Base-by-base conservation (phyloP, 1,140 invertebrate genomes). In the Bombus breviceps region DNA sequence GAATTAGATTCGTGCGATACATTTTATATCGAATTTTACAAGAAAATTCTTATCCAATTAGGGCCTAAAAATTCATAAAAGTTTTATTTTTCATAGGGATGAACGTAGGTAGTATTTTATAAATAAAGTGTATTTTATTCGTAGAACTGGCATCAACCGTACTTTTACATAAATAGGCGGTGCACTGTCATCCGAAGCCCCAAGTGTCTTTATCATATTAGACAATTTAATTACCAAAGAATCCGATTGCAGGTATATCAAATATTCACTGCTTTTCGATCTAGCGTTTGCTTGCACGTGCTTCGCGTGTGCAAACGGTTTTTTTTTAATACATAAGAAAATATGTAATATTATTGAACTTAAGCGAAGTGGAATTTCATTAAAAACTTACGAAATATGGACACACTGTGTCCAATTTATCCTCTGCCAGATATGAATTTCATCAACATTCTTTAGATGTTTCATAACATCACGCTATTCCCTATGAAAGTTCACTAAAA, bases 161-260 rank as follows among this genome's bases (percentile, higher is more conserved):
- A 73, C 5, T n/a, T 81, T 73, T 62, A 73, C 47, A n/a, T 73
- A 81, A 73, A 81, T 53, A 37, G 37, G 25, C 59, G 53, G 47
- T 81, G 62, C 47, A 15, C 10, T 18, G 37, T 18, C 53, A 43
- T 59, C 41, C 1, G 82, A 77, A 69, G 62, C 82, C 43, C 82
- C 64, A 8, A 32, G 25, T 28, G 13, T 25, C n/a, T 78, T 78
- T 69, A 78, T 83, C 47, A 59, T 83, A 59, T 69, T 78, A 78
- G 64, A 62, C 69, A 81, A 81, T 81, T 81, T n/a, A 39, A 81
- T 81, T 81, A 73, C 15, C 43, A 8, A 66, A 53, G 28, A 41
- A 76, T 68, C 47, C 82, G 41, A 77, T 69, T 75, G 47, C 64
- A 37, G 37, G 12, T 8, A 83, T 78, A 34, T 78, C 37, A 57